These are phyloP conservation scores for Synergus gifuensis DNA, from an alignment of 2,888 invertebrate genomes.

Conservation along the genomic window DNA sequence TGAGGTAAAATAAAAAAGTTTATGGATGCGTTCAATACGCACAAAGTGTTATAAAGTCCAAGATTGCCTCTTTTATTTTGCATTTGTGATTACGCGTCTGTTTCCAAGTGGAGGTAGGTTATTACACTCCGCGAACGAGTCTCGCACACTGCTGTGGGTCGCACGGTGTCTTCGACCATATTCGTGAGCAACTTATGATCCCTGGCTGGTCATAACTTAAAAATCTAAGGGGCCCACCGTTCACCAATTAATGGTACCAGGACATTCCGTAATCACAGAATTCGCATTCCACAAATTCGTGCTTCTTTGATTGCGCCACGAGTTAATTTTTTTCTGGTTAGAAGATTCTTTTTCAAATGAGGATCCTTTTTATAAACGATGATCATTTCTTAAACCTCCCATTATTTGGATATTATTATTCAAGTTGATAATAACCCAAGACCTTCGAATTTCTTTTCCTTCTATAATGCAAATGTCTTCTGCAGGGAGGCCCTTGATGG, in stretches of 20 bases:
- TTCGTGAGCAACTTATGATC: conserved; percentile 39
- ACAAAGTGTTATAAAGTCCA: conserved; percentile 27
- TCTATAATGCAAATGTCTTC: not conserved
- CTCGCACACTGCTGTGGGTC: conserved; percentile 29
- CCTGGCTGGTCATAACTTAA: conserved; percentile 25
- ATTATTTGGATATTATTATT: conserved; percentile 40
- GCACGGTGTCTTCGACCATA: conserved; percentile 29
- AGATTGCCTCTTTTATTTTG: conserved; percentile 15
- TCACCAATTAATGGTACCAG: conserved; percentile 40
- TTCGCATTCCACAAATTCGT: conserved; percentile 20
- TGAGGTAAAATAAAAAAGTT: not conserved
- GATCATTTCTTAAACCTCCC: conserved; percentile 16
- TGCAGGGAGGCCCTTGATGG: not conserved
- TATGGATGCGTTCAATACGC: conserved; percentile 23
- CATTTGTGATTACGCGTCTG: conserved; percentile 5
- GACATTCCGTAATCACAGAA: conserved; percentile 37
- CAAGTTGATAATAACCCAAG: conserved; percentile 13
- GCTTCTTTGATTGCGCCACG: conserved; percentile 22
- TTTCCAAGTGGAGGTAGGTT: conserved; percentile 12
- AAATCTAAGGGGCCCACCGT: conserved; percentile 40
- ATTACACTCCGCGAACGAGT: conserved; percentile 22
- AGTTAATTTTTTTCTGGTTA: conserved; percentile 16
- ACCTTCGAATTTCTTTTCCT: not conserved
- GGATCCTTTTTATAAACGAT: not conserved
- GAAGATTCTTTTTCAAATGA: not conserved